Conservation (phyloP, 2,888 invertebrate genomes). For the Pterobdella sp. region DNA sequence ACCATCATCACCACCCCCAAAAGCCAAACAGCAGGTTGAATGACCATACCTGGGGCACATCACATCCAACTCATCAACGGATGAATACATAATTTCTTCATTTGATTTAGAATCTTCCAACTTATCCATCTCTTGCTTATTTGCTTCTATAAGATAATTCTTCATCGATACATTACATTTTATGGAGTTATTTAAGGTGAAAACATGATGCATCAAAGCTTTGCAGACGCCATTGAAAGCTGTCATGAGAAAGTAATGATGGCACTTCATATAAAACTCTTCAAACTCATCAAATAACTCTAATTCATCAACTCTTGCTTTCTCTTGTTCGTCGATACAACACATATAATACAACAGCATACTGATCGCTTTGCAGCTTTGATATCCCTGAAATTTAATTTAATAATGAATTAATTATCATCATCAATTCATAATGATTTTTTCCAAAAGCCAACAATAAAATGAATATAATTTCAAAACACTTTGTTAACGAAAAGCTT, state of each 20-base stretch:
- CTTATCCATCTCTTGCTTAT: too few relatives aligned
- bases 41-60: not conserved
- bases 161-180: too few relatives aligned
- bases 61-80: too few relatives aligned
- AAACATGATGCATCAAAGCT: not conserved
- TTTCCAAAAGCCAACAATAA: too few relatives aligned
- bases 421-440: too few relatives aligned
- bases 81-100: too few relatives aligned
- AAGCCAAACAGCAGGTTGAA: not conserved
- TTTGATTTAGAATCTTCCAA: not conserved
- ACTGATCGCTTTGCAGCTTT: not conserved
- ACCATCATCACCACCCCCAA: not conserved
- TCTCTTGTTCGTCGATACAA: not conserved
- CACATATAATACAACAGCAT: not conserved
- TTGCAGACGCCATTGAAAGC: not conserved
- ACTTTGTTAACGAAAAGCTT: too few relatives aligned
- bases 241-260: not conserved
- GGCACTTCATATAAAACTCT: not conserved
- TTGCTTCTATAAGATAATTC: too few relatives aligned
- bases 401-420: not conserved
- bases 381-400: not conserved
- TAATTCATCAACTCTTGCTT: not conserved
- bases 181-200: too few relatives aligned
- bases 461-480: too few relatives aligned
- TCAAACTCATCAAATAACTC: not conserved